A percentile compares a stretch with the other conserved stretches of the same genome.
These are phyloP conservation scores for Drosophila rhopaloa DNA, from an alignment of 1,140 invertebrate species.

Conservation along the genomic window DNA sequence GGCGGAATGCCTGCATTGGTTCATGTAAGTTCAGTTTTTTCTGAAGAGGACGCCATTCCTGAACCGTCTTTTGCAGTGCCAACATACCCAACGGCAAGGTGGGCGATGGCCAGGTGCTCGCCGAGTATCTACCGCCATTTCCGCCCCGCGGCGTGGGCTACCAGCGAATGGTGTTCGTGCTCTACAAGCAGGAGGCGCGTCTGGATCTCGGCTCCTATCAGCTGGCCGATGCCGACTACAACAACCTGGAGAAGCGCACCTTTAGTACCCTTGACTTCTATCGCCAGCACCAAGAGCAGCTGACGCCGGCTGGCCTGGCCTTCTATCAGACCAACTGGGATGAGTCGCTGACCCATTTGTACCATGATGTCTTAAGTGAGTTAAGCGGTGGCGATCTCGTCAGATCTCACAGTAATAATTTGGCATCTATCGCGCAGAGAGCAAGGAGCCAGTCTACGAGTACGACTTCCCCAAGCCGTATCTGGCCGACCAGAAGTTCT, in stretches of 20 bases:
- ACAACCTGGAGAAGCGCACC: slow-evolving; percentile 88
- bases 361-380: slow-evolving; percentile 91
- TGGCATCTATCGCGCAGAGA: slow-evolving; percentile 76
- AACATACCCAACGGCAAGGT: slow-evolving; percentile 95
- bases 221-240: slow-evolving; percentile 62
- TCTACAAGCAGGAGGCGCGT: slow-evolving; percentile 94
- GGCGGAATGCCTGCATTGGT: slow-evolving; percentile 97
- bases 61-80: slow-evolving; percentile 65
- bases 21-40: slow-evolving; percentile 89
- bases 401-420: not conserved
- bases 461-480: slow-evolving; percentile 94
- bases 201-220: slow-evolving; percentile 88
- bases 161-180: slow-evolving; percentile 95
- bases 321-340: slow-evolving; percentile 99
- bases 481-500: slow-evolving; percentile 91
- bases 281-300: slow-evolving; percentile 90
- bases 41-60: not conserved
- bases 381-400: not conserved
- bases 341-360: slow-evolving; percentile 90
- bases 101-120: slow-evolving; percentile 91
- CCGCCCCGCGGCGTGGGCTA: slow-evolving; percentile 96
- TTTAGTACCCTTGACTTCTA: slow-evolving; percentile 97
- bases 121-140: slow-evolving; percentile 96
- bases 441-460: slow-evolving; percentile 91
- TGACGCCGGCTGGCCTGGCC: slow-evolving; percentile 95